Percentiles rank a stretch among this genome's conserved stretches.
Conservation (phyloP, 1,140 invertebrate species). For the Halictus rubicundus region DNA sequence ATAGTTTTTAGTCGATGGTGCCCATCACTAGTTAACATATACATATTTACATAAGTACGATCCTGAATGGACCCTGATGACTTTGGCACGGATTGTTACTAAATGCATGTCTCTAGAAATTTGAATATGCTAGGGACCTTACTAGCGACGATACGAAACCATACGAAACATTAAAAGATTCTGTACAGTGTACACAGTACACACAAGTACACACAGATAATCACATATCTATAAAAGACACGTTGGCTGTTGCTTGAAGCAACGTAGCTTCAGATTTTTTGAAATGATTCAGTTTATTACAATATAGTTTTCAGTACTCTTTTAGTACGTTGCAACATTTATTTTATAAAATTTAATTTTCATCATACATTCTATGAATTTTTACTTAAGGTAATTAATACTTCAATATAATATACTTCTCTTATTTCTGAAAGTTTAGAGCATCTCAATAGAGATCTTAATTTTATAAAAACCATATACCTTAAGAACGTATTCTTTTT, state of each 20-base stretch:
- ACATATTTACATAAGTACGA: no score
- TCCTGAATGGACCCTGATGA: no score
- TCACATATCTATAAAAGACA: slow-evolving; percentile 12
- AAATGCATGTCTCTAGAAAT: no score
- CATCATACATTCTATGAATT: not conserved
- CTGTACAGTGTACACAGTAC: no score
- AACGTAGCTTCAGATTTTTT: slow-evolving; percentile 35
- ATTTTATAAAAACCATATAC: not conserved
- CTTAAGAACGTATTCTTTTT: not conserved
- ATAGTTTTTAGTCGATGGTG: no score
- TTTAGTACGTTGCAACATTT: not conserved
- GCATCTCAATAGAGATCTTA: not conserved
- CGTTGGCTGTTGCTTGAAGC: slow-evolving; percentile 39
- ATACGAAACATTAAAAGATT: no score
- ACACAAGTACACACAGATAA: no score
- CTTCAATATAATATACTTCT: not conserved
- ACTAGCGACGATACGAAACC: no score
- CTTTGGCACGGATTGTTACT: no score
- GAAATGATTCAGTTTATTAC: slow-evolving; percentile 39
- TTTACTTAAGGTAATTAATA: slow-evolving; percentile 31
- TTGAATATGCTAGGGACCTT: no score
- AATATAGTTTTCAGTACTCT: slow-evolving; percentile 32
- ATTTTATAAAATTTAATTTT: not conserved
- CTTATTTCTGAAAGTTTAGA: no score
- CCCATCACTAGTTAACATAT: no score